phyloP scores from a whole-genome alignment of 2,888 invertebrate genomes.

The Andrena bucephala region DNA sequence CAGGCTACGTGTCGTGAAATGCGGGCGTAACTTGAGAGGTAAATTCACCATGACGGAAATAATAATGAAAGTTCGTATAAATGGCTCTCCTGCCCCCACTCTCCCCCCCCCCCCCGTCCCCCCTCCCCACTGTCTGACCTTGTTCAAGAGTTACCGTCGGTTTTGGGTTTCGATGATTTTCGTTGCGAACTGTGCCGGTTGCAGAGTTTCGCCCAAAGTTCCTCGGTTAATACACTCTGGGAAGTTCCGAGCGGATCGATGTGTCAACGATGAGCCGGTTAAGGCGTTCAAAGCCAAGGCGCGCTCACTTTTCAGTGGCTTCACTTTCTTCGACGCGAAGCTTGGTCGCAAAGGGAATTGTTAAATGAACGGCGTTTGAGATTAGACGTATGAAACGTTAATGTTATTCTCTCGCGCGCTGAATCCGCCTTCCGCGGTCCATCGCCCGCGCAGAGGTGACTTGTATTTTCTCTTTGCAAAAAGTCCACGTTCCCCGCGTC shows the following conservation, averaged over 20 bases:
- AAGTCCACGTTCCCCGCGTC: neutral
- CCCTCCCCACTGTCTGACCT: neutral
- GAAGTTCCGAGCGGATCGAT: too few species aligned
- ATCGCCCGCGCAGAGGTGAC: neutral
- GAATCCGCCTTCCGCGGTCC: too few species aligned
- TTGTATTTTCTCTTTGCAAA: neutral
- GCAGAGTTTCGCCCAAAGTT: neutral
- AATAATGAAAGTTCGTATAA: constrained; percentile 7
- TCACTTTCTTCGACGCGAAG: too few species aligned
- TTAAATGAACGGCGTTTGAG: too few species aligned
- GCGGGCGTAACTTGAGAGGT: neutral
- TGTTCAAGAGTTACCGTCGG: neutral
- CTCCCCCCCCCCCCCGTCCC: neutral
- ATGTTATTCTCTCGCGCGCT: too few species aligned
- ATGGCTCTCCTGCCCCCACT: neutral
- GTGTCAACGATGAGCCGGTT: too few species aligned
- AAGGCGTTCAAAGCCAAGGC: too few species aligned
- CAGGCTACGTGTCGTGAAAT: neutral
- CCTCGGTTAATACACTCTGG: too few species aligned
- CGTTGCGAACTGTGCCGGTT: neutral
- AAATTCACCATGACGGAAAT: constrained; percentile 5
- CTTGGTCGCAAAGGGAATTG: too few species aligned
- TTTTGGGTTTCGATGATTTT: constrained; percentile 2
- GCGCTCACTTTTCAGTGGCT: too few species aligned
- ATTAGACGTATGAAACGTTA: too few species aligned